Evolutionary conservation across 2,888 invertebrate species (phyloP).

Genomic region (Hesperia comma): DNA sequence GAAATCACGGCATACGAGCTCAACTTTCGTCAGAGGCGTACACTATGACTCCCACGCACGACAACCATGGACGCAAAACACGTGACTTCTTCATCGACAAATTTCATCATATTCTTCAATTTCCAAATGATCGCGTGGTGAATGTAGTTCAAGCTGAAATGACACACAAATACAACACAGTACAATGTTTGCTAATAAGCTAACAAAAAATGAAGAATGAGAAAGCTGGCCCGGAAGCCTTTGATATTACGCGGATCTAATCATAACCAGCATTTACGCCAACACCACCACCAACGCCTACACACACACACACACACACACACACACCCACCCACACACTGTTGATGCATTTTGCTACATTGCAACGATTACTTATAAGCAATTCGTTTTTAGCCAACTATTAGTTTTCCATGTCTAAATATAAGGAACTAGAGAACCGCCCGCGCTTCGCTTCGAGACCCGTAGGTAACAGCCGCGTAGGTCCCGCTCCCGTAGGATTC

Average conservation of each 20-base stretch:
- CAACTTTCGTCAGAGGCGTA: slow-evolving; percentile 22
- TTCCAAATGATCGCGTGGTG: neutral
- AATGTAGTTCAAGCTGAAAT: slow-evolving; percentile 15
- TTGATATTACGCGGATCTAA: neutral
- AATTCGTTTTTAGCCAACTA: too few species aligned
- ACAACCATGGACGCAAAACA: slow-evolving; percentile 15
- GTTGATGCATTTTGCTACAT: too few species aligned
- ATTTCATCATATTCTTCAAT: neutral
- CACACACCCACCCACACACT: too few species aligned
- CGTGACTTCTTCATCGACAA: neutral
- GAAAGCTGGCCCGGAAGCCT: neutral
- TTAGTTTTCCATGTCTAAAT: too few species aligned
- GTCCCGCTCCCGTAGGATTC: too few species aligned
- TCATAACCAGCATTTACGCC: too few species aligned
- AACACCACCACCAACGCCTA: too few species aligned
- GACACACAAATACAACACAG: slow-evolving; percentile 13
- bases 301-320: too few species aligned
- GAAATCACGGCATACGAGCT: slow-evolving; percentile 31
- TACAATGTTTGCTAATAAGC: slow-evolving; percentile 9
- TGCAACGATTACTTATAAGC: too few species aligned
- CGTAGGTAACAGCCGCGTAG: too few species aligned
- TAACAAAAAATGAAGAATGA: neutral
- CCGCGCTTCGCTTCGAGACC: too few species aligned
- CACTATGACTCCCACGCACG: slow-evolving; percentile 29
- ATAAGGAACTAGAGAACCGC: too few species aligned